Conservation (phyloP, 1,140 invertebrate species). For the Zaprionus lachaisei region DNA sequence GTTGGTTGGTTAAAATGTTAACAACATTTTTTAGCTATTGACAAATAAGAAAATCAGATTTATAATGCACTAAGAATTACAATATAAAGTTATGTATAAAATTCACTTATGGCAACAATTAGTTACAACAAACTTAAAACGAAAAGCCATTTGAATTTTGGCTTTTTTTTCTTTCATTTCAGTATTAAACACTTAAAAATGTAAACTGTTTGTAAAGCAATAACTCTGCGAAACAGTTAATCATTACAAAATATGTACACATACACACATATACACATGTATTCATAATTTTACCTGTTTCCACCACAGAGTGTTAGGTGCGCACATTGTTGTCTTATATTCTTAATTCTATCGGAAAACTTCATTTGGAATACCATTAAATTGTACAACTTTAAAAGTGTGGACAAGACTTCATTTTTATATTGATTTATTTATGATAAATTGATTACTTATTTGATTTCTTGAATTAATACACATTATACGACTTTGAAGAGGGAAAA, state of each 20-base stretch:
- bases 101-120: too few relatives aligned
- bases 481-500: background rate
- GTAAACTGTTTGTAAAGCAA: too few relatives aligned
- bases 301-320: constrained; percentile 32
- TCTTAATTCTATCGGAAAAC: constrained; percentile 28
- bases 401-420: background rate
- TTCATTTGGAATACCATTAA: constrained; percentile 28
- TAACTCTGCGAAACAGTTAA: too few relatives aligned
- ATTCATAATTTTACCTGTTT: constrained; percentile 11
- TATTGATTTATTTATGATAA: background rate
- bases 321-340: constrained; percentile 25
- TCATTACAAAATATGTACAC: background rate
- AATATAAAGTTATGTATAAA: too few relatives aligned
- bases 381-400: background rate
- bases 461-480: background rate
- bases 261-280: background rate
- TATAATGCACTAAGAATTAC: too few relatives aligned
- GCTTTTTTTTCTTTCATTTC: too few relatives aligned
- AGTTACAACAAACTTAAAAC: too few relatives aligned
- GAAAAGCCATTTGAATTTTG: too few relatives aligned
- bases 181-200: too few relatives aligned
- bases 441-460: constrained; percentile 6
- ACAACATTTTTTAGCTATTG: too few relatives aligned
- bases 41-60: too few relatives aligned
- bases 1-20: too few relatives aligned